These are phyloP conservation scores for Drosophila rellima DNA, from an alignment of 2,888 invertebrate genomes.

Conservation along the genomic window DNA sequence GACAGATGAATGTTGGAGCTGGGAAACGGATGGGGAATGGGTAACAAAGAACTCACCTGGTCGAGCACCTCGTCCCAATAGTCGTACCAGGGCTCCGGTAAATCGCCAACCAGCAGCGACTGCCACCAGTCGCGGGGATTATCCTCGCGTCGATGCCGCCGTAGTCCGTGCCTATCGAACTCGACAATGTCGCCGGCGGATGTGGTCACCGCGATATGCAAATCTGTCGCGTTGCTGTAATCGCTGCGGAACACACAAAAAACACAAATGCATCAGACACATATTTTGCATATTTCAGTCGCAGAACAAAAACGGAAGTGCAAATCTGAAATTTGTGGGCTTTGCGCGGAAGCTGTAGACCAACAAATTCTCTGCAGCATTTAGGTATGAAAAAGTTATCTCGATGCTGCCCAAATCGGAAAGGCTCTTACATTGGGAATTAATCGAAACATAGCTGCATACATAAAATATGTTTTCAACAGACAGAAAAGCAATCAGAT, in stretches of 20 bases:
- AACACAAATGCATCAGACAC: slow-evolving; percentile 54
- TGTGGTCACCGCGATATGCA: slow-evolving; percentile 96
- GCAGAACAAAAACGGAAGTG: slow-evolving; percentile 1
- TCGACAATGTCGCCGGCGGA: slow-evolving; percentile 93
- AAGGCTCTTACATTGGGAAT: background rate
- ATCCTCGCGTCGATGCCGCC: slow-evolving; percentile 84
- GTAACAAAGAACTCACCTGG: slow-evolving; percentile 86
- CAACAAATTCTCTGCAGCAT: slow-evolving; percentile 22
- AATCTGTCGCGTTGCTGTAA: slow-evolving; percentile 92
- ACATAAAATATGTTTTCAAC: slow-evolving; percentile 2
- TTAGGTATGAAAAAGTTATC: slow-evolving; percentile 11
- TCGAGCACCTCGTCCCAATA: slow-evolving; percentile 90
- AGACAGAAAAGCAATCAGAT: slow-evolving; percentile 1
- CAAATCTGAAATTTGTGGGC: slow-evolving; percentile 17
- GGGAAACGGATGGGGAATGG: background rate
- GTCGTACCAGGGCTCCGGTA: slow-evolving; percentile 89
- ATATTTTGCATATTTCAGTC: slow-evolving; percentile 51
- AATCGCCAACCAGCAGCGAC: slow-evolving; percentile 90
- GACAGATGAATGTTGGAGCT: background rate
- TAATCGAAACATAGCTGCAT: slow-evolving; percentile 2
- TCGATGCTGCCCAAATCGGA: background rate
- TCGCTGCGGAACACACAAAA: slow-evolving; percentile 87
- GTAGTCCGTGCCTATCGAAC: slow-evolving; percentile 93
- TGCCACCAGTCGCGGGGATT: slow-evolving; percentile 88
- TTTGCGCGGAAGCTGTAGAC: slow-evolving; percentile 21